These are phyloP conservation scores for Salvelinus alpinus DNA, from an alignment of 2,113 vertebrate genomes.

Conservation along the genomic window DNA sequence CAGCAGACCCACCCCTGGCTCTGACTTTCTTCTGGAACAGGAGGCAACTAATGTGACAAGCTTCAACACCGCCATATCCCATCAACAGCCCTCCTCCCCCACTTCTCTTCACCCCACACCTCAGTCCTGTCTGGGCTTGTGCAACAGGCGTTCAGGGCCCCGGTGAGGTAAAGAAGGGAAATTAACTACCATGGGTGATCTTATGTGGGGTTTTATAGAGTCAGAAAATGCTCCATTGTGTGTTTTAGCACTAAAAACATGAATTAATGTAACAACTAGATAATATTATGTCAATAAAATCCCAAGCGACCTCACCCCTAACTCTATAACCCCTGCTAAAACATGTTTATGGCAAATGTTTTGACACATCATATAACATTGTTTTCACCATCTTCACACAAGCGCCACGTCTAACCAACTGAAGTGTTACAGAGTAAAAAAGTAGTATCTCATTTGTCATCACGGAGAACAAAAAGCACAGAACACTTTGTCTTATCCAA, in stretches of 20 bases:
- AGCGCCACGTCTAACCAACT: background rate
- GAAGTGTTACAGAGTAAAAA: background rate
- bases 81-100: conserved; percentile 9
- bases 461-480: conserved; percentile 8
- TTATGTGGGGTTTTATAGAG: conserved; percentile 3
- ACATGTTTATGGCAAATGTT: background rate
- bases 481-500: conserved; percentile 62
- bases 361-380: background rate
- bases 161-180: background rate
- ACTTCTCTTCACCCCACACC: background rate
- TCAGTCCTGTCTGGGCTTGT: conserved; percentile 33
- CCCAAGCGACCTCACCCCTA: background rate
- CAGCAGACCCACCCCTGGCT: background rate
- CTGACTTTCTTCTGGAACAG: conserved; percentile 13
- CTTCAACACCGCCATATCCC: conserved; percentile 41
- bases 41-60: conserved; percentile 54
- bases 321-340: background rate
- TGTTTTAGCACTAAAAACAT: background rate
- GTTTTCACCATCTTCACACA: background rate
- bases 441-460: conserved; percentile 54
- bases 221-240: background rate
- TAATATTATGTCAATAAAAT: background rate
- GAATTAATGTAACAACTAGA: background rate
- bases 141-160: background rate
- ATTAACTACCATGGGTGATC: background rate